Conservation (phyloP, 2,113 vertebrate species). For the Trogon melanurus region DNA sequence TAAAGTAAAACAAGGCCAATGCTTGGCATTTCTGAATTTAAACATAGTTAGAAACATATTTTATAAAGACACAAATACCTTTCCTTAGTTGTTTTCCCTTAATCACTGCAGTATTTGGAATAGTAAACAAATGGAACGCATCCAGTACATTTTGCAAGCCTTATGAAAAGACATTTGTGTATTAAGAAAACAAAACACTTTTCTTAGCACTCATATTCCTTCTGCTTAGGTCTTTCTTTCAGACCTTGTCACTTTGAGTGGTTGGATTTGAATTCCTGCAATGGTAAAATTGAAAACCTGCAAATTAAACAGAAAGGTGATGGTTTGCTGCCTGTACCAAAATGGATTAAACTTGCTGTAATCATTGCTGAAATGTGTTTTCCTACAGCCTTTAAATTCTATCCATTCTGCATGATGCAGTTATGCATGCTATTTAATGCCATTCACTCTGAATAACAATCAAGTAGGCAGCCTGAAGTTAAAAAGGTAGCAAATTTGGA, state of each 20-base stretch:
- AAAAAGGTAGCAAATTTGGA: background rate
- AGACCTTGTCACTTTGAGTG: background rate
- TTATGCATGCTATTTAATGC: background rate
- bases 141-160: background rate
- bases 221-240: background rate
- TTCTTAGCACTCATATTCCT: background rate
- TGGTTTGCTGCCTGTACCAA: background rate
- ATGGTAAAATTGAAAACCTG: background rate
- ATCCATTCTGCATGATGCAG: background rate
- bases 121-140: background rate
- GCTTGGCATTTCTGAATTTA: background rate
- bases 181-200: background rate
- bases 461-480: background rate
- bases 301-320: conserved; percentile 15
- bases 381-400: background rate
- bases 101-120: background rate
- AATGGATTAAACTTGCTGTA: conserved; percentile 11
- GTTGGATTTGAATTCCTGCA: background rate
- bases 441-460: background rate
- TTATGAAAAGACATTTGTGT: background rate
- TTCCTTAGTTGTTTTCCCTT: background rate
- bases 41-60: background rate
- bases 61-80: background rate
- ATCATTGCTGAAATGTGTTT: background rate
- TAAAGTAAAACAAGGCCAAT: background rate